phyloP scores from a whole-genome alignment of 2,888 invertebrate species.

The Lithophane socia region DNA sequence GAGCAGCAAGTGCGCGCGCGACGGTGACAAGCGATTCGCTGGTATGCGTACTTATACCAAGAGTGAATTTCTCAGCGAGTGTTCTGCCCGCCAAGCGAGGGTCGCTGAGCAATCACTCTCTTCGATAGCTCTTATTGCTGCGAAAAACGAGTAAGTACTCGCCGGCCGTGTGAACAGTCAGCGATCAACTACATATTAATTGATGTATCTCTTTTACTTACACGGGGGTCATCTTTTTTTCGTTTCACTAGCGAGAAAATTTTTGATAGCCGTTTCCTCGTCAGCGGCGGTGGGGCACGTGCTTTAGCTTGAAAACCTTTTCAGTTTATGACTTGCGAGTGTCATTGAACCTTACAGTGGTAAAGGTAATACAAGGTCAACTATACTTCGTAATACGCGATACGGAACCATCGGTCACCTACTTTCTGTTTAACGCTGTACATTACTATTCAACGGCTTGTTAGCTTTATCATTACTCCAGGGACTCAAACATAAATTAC shows the following conservation, averaged over 20 bases:
- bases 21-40: background rate
- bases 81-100: background rate
- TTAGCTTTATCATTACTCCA: slow-evolving; percentile 81
- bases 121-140: background rate
- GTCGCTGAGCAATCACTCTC: background rate
- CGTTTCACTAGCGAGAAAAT: background rate
- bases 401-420: slow-evolving; percentile 64
- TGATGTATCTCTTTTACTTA: no score
- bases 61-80: background rate
- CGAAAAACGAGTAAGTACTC: background rate
- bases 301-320: no score
- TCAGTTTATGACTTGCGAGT: background rate
- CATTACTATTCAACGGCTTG: slow-evolving; percentile 78
- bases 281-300: background rate
- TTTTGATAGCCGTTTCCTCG: background rate
- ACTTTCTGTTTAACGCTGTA: slow-evolving; percentile 73
- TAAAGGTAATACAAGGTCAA: background rate
- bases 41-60: background rate
- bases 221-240: background rate
- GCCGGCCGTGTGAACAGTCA: background rate
- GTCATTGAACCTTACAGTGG: no score
- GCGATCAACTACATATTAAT: background rate
- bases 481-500: slow-evolving; percentile 78
- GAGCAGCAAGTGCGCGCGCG: background rate
- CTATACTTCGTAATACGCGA: background rate